Evolutionary conservation across 2,797 vertebrate species (phyloP), one percentile per base, ranked within the genome.

Genomic region (Diglossa cyanea): DNA sequence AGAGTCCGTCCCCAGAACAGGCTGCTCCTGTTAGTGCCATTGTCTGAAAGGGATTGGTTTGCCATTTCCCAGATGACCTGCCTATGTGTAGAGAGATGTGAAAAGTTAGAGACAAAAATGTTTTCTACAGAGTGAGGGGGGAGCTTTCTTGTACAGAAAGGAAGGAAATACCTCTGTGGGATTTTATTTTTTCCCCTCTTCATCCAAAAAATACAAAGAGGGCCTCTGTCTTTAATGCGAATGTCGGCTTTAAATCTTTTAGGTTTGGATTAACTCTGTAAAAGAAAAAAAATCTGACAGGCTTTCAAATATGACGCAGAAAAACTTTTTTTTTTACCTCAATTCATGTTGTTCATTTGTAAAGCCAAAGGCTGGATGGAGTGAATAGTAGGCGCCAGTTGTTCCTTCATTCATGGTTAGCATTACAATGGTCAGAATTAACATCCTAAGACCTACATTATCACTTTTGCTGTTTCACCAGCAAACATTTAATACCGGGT

Each of bases 391-490:
- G 97, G 95, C 92, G 94, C 97, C 97, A 94, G 97, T 98, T 97
- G 95, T 96, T 95, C 96, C 94, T 97, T 91, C 95, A 79, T 97
- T 98, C 96, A 97, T 98, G 97, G 98, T 98, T 98, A 98, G 97
- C 98, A 98, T 98, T 95, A 98, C 98, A 99, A 98, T 98, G 90
- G 96, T 96, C 86, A 96, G 97, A 98, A 98, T 98, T 98, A 98
- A 98, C 98, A 98, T 98, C 98, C 98, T 93, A 95, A 86, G 92
- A 96, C 95, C 96, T 96, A 97, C 97, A 96, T 97, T 97, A 96
- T 97, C 97, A 97, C 98, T 97, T 92, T 84, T 89, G 95, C 94
- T 98, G 97, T 97, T 98, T 97, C 96, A 84, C 92, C 74, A 58
- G 95, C 54, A 35, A 94, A 96, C 96, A 42, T 96, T 97, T 95